These are phyloP conservation scores for Bostrychus sinensis DNA, from an alignment of 2,113 vertebrate species.

Conservation along the genomic window DNA sequence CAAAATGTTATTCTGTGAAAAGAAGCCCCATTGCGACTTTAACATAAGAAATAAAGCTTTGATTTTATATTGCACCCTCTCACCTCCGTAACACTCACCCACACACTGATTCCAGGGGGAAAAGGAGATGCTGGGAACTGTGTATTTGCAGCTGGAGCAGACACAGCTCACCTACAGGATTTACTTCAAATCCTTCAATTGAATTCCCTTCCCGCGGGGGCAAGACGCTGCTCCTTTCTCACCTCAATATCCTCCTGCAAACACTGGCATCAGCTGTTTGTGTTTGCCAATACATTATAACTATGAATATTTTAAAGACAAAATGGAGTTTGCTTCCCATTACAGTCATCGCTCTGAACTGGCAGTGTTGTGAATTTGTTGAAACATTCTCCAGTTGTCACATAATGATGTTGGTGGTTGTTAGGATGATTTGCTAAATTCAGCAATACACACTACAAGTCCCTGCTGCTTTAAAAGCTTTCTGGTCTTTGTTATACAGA, in stretches of 20 bases:
- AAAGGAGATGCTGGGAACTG: conserved; percentile 43
- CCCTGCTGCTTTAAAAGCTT: too few species aligned
- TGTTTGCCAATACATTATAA: conserved; percentile 58
- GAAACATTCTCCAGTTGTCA: conserved; percentile 8
- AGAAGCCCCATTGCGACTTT: not conserved
- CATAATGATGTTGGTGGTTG: not conserved
- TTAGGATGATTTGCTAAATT: not conserved
- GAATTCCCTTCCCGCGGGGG: conserved; percentile 51
- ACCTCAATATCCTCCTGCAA: conserved; percentile 60
- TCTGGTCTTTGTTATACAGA: too few species aligned
- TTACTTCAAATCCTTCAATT: conserved; percentile 68
- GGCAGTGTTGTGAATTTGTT: conserved; percentile 2
- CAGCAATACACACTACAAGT: not conserved
- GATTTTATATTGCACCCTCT: conserved; percentile 36
- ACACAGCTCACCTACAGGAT: conserved; percentile 55
- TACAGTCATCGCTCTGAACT: conserved; percentile 23
- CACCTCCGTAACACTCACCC: conserved; percentile 22
- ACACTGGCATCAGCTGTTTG: conserved; percentile 67
- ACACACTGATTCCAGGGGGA: conserved; percentile 15
- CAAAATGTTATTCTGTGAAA: not conserved
- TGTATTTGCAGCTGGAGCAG: conserved; percentile 60
- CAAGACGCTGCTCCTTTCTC: conserved; percentile 45
- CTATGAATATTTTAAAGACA: conserved; percentile 62
- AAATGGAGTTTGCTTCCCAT: conserved; percentile 27
- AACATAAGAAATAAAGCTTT: conserved; percentile 39